Conservation (phyloP, 2,888 invertebrate species). For the Lamellibrachia satsuma region DNA sequence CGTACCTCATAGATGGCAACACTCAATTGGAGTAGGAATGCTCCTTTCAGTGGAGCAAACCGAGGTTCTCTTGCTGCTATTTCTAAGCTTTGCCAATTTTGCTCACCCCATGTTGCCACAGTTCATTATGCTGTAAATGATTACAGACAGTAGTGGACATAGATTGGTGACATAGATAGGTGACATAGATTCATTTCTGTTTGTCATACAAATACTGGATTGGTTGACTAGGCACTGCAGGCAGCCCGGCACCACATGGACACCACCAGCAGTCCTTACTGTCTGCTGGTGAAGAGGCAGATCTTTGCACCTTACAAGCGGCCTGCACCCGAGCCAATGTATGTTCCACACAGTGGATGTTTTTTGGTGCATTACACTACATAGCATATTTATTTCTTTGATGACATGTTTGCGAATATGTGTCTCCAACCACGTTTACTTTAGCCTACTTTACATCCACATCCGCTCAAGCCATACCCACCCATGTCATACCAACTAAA, state of each 20-base stretch:
- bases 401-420: too few relatives aligned
- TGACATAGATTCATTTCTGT: not conserved
- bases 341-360: constrained; percentile 22
- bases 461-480: not conserved
- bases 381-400: not conserved
- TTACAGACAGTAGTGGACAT: too few relatives aligned
- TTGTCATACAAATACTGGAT: not conserved
- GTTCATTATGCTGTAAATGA: too few relatives aligned
- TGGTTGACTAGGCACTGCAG: constrained; percentile 53
- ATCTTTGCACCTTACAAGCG: constrained; percentile 65
- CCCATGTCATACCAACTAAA: not conserved
- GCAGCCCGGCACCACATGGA: constrained; percentile 66
- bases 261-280: constrained; percentile 64
- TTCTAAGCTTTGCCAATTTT: too few relatives aligned
- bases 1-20: too few relatives aligned
- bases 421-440: too few relatives aligned
- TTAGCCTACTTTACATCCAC: not conserved
- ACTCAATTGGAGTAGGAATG: too few relatives aligned
- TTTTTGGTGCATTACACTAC: not conserved
- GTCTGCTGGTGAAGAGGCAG: constrained; percentile 65
- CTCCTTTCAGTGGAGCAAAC: too few relatives aligned
- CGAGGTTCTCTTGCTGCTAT: too few relatives aligned
- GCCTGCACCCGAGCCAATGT: constrained; percentile 28
- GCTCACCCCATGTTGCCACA: too few relatives aligned
- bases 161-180: not conserved